Evolutionary conservation across 2,113 vertebrate species (phyloP).

Genomic region (Choloepus hoffmanni): DNA sequence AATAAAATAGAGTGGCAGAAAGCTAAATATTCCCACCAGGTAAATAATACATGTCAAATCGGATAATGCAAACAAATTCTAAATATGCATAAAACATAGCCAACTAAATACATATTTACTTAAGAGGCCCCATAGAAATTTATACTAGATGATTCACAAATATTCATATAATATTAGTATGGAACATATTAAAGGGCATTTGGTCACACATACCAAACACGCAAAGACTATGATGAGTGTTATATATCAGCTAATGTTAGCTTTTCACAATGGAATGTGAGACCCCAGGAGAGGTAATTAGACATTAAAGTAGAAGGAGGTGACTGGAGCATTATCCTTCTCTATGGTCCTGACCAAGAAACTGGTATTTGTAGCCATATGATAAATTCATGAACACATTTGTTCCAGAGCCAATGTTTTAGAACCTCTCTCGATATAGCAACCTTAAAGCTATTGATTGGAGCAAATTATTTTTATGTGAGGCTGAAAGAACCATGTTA

Average conservation of each 20-base stretch:
- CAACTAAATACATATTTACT: constrained; percentile 66
- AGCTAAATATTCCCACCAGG: constrained; percentile 71
- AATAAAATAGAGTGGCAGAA: constrained; percentile 56
- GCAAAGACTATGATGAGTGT: constrained; percentile 24
- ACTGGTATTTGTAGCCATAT: constrained; percentile 27
- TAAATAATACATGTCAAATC: constrained; percentile 71
- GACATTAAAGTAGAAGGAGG: neutral
- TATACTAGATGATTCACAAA: constrained; percentile 62
- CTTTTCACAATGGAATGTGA: constrained; percentile 71
- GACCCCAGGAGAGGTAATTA: constrained; percentile 51
- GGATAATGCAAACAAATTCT: constrained; percentile 64
- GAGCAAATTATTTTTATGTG: constrained; percentile 62
- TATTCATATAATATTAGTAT: constrained; percentile 70
- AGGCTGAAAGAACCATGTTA: neutral
- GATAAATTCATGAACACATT: constrained; percentile 34
- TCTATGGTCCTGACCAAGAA: neutral
- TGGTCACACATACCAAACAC: constrained; percentile 65
- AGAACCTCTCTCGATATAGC: constrained; percentile 4
- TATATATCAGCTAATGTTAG: constrained; percentile 49
- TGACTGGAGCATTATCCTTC: neutral
- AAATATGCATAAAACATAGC: constrained; percentile 64
- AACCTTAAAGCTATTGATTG: neutral
- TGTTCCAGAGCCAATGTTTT: constrained; percentile 32
- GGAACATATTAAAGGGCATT: constrained; percentile 66
- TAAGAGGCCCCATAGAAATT: constrained; percentile 68